phyloP scores from a whole-genome alignment of 2,797 vertebrate species.

The Paramormyrops hopkinsi region DNA sequence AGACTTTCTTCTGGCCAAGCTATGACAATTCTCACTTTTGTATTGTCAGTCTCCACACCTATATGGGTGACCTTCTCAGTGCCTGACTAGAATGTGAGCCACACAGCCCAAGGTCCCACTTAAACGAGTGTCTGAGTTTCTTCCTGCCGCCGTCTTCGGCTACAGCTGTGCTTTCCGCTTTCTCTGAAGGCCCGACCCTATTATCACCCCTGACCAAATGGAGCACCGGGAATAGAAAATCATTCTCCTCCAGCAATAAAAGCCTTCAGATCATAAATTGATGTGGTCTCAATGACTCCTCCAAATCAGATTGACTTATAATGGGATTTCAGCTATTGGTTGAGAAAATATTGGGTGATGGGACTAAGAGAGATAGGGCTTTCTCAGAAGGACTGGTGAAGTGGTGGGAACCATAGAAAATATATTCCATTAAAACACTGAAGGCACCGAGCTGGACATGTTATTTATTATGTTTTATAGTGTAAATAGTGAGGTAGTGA shows the following conservation, averaged over 20 bases:
- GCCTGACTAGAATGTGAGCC: neutral
- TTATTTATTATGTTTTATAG: neutral
- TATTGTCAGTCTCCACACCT: neutral
- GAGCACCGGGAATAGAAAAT: neutral
- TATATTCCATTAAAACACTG: neutral
- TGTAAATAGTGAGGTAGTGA: neutral
- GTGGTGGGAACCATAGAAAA: neutral
- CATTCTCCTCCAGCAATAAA: neutral
- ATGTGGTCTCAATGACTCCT: conserved; percentile 2
- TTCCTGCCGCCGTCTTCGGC: neutral
- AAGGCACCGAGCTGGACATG: neutral
- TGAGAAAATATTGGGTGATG: neutral
- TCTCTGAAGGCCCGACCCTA: neutral
- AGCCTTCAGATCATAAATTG: conserved; percentile 7
- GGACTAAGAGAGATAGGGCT: neutral
- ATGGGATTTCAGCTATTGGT: neutral
- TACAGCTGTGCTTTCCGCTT: neutral
- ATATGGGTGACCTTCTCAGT: neutral
- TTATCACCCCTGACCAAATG: neutral
- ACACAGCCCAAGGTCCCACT: neutral
- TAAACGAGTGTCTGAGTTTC: neutral
- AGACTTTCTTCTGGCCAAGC: neutral
- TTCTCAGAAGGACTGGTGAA: neutral
- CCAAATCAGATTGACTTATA: conserved; percentile 9
- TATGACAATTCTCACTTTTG: neutral